Conservation (phyloP, 2,113 vertebrate genomes). For the Meriones unguiculatus region DNA sequence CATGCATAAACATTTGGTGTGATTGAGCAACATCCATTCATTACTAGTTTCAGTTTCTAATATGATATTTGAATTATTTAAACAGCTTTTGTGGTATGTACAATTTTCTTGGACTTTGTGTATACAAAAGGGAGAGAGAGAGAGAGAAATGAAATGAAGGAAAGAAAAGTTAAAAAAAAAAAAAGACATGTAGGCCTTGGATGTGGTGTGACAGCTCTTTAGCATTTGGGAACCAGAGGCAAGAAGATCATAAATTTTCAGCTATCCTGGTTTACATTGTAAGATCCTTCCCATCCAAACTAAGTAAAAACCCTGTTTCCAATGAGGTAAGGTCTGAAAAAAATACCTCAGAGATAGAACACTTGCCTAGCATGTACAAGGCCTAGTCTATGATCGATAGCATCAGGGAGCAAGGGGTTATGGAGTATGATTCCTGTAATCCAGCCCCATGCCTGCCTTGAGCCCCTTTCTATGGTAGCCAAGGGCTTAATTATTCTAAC, state of each 20-base stretch:
- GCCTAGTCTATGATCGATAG: neutral
- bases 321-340: neutral
- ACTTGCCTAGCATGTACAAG: neutral
- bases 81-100: neutral
- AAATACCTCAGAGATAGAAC: neutral
- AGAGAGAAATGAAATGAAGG: neutral
- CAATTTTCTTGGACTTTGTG: conserved; percentile 12
- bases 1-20: neutral
- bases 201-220: neutral
- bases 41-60: conserved; percentile 41
- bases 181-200: too few relatives aligned
- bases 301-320: neutral
- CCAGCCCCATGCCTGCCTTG: neutral
- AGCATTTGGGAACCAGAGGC: neutral
- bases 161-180: too few relatives aligned
- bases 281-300: neutral
- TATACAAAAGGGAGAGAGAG: neutral
- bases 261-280: neutral
- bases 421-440: neutral
- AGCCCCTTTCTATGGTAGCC: neutral
- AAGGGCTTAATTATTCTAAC: neutral
- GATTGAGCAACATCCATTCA: neutral
- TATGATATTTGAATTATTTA: neutral
- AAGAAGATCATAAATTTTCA: neutral
- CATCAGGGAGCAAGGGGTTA: neutral